phyloP scores from a whole-genome alignment of 2,888 invertebrate genomes.

The Clostera curtula region DNA sequence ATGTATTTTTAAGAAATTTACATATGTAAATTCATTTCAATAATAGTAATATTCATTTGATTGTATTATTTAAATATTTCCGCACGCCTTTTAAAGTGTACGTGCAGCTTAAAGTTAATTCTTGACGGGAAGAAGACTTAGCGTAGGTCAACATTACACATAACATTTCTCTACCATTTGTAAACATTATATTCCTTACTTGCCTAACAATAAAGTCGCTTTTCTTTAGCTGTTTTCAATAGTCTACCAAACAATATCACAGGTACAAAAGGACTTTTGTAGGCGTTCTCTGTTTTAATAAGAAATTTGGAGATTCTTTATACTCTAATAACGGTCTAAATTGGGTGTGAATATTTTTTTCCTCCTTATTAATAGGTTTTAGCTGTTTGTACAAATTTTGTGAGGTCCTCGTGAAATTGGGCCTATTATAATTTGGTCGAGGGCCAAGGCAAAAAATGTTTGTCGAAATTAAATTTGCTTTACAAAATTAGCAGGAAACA shows the following conservation, averaged over 20 bases:
- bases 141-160: constrained; percentile 37
- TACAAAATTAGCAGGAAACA: constrained; percentile 19
- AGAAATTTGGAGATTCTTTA: constrained; percentile 43
- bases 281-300: constrained; percentile 52
- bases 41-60: neutral
- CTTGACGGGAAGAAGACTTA: constrained; percentile 43
- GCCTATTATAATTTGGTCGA: constrained; percentile 8
- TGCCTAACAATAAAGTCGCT: fast-evolving
- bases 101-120: constrained; percentile 35
- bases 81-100: constrained; percentile 7
- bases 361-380: constrained; percentile 37
- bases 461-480: constrained; percentile 20
- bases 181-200: constrained; percentile 25
- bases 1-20: too few relatives aligned
- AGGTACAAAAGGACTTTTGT: constrained; percentile 41
- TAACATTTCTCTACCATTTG: constrained; percentile 6
- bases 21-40: neutral
- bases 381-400: constrained; percentile 38
- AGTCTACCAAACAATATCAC: constrained; percentile 11
- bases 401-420: constrained; percentile 25
- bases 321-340: constrained; percentile 41
- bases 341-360: constrained; percentile 55
- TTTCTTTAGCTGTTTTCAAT: neutral
- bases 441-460: constrained; percentile 16
- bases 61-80: constrained; percentile 2